Evolutionary conservation across 1,140 invertebrate species (phyloP).

Genomic region (Aradophagus sp.): DNA sequence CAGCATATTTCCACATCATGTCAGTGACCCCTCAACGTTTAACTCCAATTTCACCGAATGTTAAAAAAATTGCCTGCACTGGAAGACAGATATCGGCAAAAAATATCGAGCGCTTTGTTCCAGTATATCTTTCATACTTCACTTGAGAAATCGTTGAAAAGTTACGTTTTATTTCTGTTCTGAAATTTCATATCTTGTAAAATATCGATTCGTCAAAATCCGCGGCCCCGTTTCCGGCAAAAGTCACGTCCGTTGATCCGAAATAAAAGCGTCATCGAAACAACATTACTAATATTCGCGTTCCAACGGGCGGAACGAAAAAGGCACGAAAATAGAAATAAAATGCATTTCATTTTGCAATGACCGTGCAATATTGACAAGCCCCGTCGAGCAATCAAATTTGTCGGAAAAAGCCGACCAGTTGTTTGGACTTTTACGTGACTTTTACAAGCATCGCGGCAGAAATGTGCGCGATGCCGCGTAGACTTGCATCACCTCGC

Average conservation of each 20-base stretch:
- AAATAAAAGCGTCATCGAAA: constrained; percentile 12
- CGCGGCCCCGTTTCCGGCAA: not conserved
- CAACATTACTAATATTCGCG: constrained; percentile 3
- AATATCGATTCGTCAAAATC: constrained; percentile 41
- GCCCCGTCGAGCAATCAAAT: no score
- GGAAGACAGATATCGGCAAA: constrained; percentile 31
- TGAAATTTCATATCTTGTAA: constrained; percentile 41
- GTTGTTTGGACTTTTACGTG: no score
- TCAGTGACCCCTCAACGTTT: constrained; percentile 19
- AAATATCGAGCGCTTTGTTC: constrained; percentile 35
- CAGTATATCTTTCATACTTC: constrained; percentile 44
- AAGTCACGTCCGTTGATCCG: constrained; percentile 19
- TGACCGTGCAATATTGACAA: no score
- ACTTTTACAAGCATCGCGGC: no score
- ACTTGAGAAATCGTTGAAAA: constrained; percentile 41
- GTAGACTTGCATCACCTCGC: no score
- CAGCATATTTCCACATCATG: no score
- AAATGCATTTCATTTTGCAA: no score
- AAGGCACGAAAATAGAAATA: no score
- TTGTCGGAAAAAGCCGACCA: no score
- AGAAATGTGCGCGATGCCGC: no score
- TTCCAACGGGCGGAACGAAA: no score
- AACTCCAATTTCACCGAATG: constrained; percentile 30
- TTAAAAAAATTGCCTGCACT: constrained; percentile 26
- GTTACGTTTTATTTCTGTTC: constrained; percentile 37